These are phyloP conservation scores for Desmodus rotundus DNA, from an alignment of 2,113 vertebrate genomes.

Conservation along the genomic window DNA sequence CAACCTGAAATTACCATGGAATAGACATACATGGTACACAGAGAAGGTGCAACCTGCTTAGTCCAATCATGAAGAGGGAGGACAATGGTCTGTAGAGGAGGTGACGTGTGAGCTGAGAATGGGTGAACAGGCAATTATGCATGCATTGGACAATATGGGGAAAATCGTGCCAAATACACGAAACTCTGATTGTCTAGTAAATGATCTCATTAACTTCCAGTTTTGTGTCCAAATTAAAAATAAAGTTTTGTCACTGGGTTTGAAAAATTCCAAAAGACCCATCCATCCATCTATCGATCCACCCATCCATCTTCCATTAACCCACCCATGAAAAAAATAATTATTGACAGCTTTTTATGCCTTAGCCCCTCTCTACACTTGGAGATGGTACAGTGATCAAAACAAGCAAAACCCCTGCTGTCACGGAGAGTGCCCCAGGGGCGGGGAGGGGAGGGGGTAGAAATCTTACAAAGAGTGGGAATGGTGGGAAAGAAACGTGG, in stretches of 20 bases:
- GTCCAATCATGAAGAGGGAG: not conserved
- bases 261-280: not conserved
- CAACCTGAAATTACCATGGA: not conserved
- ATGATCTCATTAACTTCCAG: not conserved
- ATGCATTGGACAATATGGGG: not conserved
- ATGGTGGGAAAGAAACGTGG: fast-evolving
- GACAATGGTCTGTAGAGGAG: no score
- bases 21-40: not conserved
- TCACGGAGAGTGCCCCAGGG: fast-evolving
- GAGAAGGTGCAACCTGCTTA: fast-evolving
- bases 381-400: not conserved
- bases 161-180: not conserved
- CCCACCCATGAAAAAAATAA: not conserved
- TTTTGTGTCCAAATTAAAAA: not conserved
- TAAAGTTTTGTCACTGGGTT: not conserved
- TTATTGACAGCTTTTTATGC: not conserved
- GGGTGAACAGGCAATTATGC: not conserved
- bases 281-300: not conserved
- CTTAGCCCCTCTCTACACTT: not conserved
- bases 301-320: not conserved
- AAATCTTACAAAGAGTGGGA: not conserved
- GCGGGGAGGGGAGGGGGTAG: no score
- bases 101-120: not conserved
- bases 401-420: not conserved
- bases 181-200: not conserved